Percentiles rank a stretch among this genome's conserved stretches.
phyloP scores from a whole-genome alignment of 2,797 vertebrate species.

The Amazona finschi region DNA sequence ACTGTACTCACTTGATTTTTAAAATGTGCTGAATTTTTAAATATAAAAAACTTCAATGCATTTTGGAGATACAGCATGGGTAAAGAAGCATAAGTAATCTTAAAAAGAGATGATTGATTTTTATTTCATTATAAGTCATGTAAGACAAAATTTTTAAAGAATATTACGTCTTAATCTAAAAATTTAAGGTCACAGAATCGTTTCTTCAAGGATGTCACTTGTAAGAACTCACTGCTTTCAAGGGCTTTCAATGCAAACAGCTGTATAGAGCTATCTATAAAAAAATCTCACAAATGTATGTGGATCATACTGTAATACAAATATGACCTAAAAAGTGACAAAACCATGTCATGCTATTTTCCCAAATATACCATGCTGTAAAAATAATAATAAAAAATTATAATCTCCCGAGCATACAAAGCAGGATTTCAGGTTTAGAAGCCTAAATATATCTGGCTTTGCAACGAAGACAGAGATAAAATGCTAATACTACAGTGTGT shows the following conservation, averaged over 20 bases:
- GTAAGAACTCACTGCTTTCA: neutral
- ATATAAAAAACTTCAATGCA: neutral
- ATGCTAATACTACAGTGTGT: neutral
- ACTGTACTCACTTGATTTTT: neutral
- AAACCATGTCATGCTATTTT: neutral
- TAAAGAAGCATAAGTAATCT: neutral
- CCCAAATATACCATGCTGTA: neutral
- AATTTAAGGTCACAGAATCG: neutral
- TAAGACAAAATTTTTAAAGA: neutral
- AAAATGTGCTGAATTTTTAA: neutral
- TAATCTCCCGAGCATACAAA: neutral
- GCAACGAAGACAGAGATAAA: conserved; percentile 29
- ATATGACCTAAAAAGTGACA: conserved; percentile 2
- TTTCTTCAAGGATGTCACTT: neutral
- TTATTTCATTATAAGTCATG: neutral
- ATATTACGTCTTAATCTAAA: neutral
- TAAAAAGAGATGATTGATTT: neutral
- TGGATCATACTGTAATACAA: neutral
- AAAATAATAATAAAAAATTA: neutral
- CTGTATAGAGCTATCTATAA: neutral
- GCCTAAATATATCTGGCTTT: conserved; percentile 39
- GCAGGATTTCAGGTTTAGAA: conserved; percentile 40
- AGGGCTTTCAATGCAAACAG: neutral
- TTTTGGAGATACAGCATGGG: neutral
- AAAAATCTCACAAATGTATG: neutral